Base-by-base conservation (phyloP, 2,797 vertebrate species). In the Australoheros facetus region DNA sequence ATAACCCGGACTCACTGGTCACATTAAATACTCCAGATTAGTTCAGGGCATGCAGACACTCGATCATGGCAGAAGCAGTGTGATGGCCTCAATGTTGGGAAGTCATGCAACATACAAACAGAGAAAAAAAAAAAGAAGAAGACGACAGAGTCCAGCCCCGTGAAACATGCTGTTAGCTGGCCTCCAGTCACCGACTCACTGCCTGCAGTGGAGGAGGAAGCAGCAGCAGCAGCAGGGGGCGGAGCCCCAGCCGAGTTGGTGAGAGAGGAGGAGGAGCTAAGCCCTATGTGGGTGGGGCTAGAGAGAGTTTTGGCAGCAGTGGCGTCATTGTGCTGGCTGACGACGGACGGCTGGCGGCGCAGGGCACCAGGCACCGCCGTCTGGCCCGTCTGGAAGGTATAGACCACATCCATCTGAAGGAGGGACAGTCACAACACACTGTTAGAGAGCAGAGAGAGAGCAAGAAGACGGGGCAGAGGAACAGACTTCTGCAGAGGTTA, bases 401-500 rank as follows among this genome's bases (percentile, higher is more conserved):
- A 98, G 96, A 99, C 97, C 96, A 99, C 98, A 95, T 98, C 98
- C 96, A 99, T 99, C 98, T 99, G 97, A 90, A 90, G 91, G 94
- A 96, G 95, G 96, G 96, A 97, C 94, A 96, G 96, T 94, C 84
- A 90, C 74, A 91, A 82, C 75, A 83, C 58, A 87, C 16, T 21
- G 80, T 92, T 91, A 95, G 93, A 90, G 4, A 89, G 89, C 73
- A 74, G 69, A 87, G 78, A 69, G 21, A 78, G 80, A 72, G 70
- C 37, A 1, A 57, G 77, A 39, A 55, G 66, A 76, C 55, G 55
- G 73, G 14, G 73, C 57, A 79, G 30, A 73, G 8, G 66, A 72
- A 80, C 26, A 85, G 39, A 74, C n/a, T 21, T 66, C 16, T 53
- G 48, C 66, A 75, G 55, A 84, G 30, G 78, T 85, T 82, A 83